phyloP scores from a whole-genome alignment of 1,140 invertebrate species.

The Pseudomyrmex dendroicus region DNA sequence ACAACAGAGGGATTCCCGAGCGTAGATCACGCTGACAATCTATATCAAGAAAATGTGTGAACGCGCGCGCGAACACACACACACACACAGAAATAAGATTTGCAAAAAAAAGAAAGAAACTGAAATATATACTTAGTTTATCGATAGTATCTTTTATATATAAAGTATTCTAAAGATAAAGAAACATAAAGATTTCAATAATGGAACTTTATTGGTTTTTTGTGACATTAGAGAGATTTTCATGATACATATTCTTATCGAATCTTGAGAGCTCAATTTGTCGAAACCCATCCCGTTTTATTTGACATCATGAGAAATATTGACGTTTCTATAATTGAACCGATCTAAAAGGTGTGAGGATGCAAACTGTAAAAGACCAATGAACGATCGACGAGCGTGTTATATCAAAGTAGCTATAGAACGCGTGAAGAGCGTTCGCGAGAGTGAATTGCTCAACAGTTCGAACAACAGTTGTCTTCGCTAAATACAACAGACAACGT shows the following conservation, averaged over 20 bases:
- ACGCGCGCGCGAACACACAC: neutral
- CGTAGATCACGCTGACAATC: conserved; percentile 38
- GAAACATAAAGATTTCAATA: neutral
- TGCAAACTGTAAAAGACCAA: neutral
- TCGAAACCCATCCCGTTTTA: neutral
- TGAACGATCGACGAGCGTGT: neutral
- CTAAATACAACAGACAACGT: conserved; percentile 36
- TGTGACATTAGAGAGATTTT: neutral
- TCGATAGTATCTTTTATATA: neutral
- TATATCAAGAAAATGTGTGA: neutral
- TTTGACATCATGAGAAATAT: neutral
- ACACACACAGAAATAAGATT: conserved; percentile 22
- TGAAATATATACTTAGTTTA: neutral
- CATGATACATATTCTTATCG: neutral
- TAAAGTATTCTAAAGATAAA: neutral
- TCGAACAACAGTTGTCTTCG: conserved; percentile 29
- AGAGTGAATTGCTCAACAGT: neutral
- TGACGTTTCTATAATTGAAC: neutral
- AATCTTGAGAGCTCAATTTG: neutral
- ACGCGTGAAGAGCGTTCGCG: neutral
- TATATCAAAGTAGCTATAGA: neutral
- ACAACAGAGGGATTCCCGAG: conserved; percentile 38
- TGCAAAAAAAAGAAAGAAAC: neutral
- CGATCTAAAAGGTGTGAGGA: no score
- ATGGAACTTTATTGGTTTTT: neutral